These are phyloP conservation scores for Microctenopoma lineatum DNA, from an alignment of 2,797 vertebrate genomes.

Conservation along the genomic window DNA sequence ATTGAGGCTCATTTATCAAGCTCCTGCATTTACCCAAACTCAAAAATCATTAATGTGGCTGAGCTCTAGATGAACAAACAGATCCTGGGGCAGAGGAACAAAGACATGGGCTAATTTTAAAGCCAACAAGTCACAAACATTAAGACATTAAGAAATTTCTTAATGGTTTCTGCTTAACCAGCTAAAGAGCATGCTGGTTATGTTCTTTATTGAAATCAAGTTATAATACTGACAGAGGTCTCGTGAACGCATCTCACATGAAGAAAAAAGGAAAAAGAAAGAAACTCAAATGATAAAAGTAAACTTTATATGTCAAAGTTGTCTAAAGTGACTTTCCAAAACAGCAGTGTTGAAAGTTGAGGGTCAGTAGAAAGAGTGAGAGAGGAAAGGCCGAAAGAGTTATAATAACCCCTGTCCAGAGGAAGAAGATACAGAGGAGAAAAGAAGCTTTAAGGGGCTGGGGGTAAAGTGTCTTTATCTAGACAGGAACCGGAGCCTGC, in stretches of 20 bases:
- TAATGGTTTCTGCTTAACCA: constrained; percentile 22
- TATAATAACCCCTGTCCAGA: constrained; percentile 48
- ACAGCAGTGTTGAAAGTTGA: constrained; percentile 10
- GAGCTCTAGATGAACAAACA: constrained; percentile 42
- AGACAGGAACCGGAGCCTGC: constrained; percentile 46
- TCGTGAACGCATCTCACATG: not conserved
- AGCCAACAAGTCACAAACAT: constrained; percentile 47
- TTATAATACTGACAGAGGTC: constrained; percentile 26
- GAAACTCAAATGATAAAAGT: constrained; percentile 18
- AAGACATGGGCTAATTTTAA: constrained; percentile 52
- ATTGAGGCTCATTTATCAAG: constrained; percentile 3
- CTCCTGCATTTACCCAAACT: constrained; percentile 16
- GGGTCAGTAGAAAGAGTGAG: constrained; percentile 14
- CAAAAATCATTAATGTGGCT: constrained; percentile 13
- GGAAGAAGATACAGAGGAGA: constrained; percentile 54
- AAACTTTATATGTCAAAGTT: constrained; percentile 1
- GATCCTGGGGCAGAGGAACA: constrained; percentile 42
- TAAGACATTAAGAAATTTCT: constrained; percentile 17
- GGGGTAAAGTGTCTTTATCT: constrained; percentile 62
- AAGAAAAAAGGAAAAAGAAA: constrained; percentile 9
- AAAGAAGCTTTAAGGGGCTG: constrained; percentile 62
- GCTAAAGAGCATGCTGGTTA: constrained; percentile 34
- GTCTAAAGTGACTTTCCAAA: constrained; percentile 4
- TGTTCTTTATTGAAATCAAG: constrained; percentile 25
- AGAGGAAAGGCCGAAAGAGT: constrained; percentile 32